Conservation (phyloP, 2,888 invertebrate species). For the Merodon equestris region DNA sequence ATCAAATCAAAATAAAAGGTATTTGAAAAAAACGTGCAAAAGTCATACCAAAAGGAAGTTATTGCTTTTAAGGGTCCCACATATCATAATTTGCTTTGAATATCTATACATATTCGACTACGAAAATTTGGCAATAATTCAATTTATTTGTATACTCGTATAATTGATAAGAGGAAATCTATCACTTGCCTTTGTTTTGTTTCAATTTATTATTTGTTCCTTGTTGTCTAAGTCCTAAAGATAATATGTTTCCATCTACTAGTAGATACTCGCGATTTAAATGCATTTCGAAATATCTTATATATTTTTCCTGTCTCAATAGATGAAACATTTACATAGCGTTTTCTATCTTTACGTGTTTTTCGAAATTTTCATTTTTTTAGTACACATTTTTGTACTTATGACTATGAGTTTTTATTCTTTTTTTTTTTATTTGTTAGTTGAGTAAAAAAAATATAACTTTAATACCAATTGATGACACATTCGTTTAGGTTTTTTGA, state of each 20-base stretch:
- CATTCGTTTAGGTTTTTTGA: constrained; percentile 28
- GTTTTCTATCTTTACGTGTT: constrained; percentile 14
- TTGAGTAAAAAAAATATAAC: background rate
- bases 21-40: background rate
- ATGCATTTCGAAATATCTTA: constrained; percentile 37
- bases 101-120: background rate
- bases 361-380: constrained; percentile 2
- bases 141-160: background rate
- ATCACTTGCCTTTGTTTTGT: constrained; percentile 25
- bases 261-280: constrained; percentile 35
- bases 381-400: constrained; percentile 47
- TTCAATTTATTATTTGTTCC: constrained; percentile 1
- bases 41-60: background rate
- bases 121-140: background rate
- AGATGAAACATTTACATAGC: constrained; percentile 7
- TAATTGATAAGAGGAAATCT: constrained; percentile 10
- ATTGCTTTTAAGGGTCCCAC: background rate
- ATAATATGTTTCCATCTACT: constrained; percentile 6
- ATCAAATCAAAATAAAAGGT: too few species aligned
- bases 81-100: background rate
- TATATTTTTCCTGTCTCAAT: constrained; percentile 7
- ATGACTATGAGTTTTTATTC: constrained; percentile 31
- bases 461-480: constrained; percentile 41
- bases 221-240: constrained; percentile 17
- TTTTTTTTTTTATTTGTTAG: constrained; percentile 2